Evolutionary conservation across 2,888 invertebrate genomes (phyloP).

Genomic region (Andrena minutula): DNA sequence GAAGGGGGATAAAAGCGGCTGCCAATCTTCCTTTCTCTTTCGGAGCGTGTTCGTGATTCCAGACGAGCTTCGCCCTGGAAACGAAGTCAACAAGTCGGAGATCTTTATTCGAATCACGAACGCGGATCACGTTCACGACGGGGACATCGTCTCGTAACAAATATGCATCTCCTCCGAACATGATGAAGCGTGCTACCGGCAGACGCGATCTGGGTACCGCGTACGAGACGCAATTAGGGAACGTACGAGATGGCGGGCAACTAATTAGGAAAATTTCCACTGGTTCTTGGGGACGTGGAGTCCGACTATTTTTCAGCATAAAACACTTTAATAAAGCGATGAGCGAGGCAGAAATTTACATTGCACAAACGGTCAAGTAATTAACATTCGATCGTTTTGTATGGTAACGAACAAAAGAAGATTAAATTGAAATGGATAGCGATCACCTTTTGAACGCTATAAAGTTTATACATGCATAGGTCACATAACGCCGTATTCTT

Average conservation of each 20-base stretch:
- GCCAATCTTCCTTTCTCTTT: conserved; percentile 54
- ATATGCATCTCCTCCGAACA: conserved; percentile 79
- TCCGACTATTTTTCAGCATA: background rate
- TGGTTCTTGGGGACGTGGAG: background rate
- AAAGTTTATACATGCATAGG: no score
- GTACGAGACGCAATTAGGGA: conserved; percentile 15
- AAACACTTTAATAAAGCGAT: background rate
- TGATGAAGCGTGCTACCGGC: conserved; percentile 48
- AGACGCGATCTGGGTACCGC: conserved; percentile 7
- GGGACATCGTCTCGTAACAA: conserved; percentile 83
- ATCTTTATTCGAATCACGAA: conserved; percentile 83
- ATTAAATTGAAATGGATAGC: no score
- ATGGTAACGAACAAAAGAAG: no score
- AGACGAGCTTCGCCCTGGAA: conserved; percentile 73
- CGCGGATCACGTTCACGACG: conserved; percentile 82
- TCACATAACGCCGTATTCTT: no score
- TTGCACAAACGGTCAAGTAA: background rate
- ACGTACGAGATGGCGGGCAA: conserved; percentile 2
- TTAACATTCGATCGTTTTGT: no score
- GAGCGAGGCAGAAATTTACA: background rate
- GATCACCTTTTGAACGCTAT: no score
- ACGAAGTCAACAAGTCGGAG: conserved; percentile 79
- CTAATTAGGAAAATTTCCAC: conserved; percentile 25
- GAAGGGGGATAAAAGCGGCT: conserved; percentile 40
- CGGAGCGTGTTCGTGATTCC: conserved; percentile 69